Conservation (phyloP, 1,140 invertebrate species). For the Hycleus cichorii region DNA sequence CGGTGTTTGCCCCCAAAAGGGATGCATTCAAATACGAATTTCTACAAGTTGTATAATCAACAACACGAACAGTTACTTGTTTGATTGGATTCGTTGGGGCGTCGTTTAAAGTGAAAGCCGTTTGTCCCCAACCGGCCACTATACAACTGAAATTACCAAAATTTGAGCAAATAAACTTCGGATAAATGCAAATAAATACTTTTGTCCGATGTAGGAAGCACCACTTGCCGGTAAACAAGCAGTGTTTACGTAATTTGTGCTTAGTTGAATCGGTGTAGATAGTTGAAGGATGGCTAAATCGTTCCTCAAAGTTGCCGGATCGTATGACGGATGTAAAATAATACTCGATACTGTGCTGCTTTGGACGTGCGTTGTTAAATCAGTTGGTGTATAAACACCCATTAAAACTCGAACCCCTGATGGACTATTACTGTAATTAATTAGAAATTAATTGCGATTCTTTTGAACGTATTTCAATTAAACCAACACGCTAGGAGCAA, state of each 20-base stretch:
- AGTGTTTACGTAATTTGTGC: slow-evolving; percentile 49
- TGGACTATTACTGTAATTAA: slow-evolving; percentile 16
- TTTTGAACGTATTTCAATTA: neutral
- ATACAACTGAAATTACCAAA: slow-evolving; percentile 19
- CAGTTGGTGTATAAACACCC: slow-evolving; percentile 24
- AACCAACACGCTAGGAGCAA: slow-evolving; percentile 21
- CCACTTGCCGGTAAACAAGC: slow-evolving; percentile 47
- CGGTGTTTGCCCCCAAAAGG: slow-evolving; percentile 28
- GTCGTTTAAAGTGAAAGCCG: slow-evolving; percentile 17
- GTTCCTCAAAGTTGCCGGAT: slow-evolving; percentile 47
- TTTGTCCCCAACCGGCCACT: slow-evolving; percentile 33
- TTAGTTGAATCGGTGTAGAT: slow-evolving; percentile 41
- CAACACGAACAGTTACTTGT: slow-evolving; percentile 28
- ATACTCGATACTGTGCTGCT: slow-evolving; percentile 15
- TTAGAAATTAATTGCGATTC: neutral
- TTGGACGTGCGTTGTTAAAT: slow-evolving; percentile 17
- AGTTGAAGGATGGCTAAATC: slow-evolving; percentile 58
- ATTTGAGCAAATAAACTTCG: no score
- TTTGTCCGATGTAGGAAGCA: slow-evolving; percentile 25
- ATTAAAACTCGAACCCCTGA: slow-evolving; percentile 17
- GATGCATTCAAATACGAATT: slow-evolving; percentile 17
- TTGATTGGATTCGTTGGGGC: slow-evolving; percentile 31
- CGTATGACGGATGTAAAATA: slow-evolving; percentile 48
- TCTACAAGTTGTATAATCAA: slow-evolving; percentile 25
- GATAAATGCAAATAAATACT: slow-evolving; percentile 1